These are phyloP conservation scores for Herminia tarsipennalis DNA, from an alignment of 2,888 invertebrate species.

Conservation along the genomic window DNA sequence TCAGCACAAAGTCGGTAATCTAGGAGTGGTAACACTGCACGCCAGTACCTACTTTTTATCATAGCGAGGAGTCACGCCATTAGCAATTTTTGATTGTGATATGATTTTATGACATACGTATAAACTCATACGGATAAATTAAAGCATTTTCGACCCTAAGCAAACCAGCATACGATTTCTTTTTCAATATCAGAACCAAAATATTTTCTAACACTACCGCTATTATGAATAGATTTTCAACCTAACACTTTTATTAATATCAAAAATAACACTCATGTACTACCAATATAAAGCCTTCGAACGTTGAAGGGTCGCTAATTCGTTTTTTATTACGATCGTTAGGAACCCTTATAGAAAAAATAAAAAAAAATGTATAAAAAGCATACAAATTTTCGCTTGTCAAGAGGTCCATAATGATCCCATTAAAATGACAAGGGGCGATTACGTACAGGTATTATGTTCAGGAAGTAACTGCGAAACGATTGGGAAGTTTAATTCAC, in stretches of 20 bases:
- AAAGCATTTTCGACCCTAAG: too few relatives aligned
- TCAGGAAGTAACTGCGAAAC: constrained; percentile 23
- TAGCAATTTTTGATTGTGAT: too few relatives aligned
- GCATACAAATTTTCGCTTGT: constrained; percentile 58
- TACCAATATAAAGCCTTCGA: constrained; percentile 48
- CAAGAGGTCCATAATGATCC: constrained; percentile 44
- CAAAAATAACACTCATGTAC: constrained; percentile 48
- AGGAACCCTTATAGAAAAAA: constrained; percentile 58
- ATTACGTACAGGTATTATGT: constrained; percentile 43
- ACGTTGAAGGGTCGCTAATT: constrained; percentile 62
- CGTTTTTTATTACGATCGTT: constrained; percentile 74
- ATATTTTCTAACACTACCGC: too few relatives aligned
- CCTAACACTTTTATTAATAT: constrained; percentile 32
- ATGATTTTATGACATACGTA: too few relatives aligned
- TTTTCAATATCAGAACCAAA: too few relatives aligned
- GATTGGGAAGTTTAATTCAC: constrained; percentile 19
- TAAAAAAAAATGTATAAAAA: constrained; percentile 48
- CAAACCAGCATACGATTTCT: too few relatives aligned
- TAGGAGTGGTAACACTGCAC: too few relatives aligned
- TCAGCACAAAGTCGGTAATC: too few relatives aligned
- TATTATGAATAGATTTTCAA: constrained; percentile 30
- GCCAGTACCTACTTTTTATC: too few relatives aligned
- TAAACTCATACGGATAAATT: too few relatives aligned
- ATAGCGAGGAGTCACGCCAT: too few relatives aligned
- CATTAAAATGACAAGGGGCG: constrained; percentile 34